A percentile compares a stretch with the other conserved stretches of the same genome.
Evolutionary conservation across 2,113 vertebrate species (phyloP).

Genomic region (Sebastes fasciatus): DNA sequence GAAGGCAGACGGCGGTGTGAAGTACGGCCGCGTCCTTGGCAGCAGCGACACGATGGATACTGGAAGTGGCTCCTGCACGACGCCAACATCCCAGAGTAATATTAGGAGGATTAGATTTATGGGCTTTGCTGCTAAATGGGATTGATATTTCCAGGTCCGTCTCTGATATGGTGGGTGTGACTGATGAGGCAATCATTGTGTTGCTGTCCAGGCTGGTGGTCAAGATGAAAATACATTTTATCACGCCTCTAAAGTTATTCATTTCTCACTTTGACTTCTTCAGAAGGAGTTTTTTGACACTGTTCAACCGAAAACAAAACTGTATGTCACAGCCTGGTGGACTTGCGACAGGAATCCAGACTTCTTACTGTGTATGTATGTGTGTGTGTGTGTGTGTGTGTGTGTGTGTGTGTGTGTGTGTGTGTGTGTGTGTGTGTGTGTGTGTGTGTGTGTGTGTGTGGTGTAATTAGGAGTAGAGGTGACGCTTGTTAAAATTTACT

Average conservation of each 20-base stretch:
- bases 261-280: neutral
- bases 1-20: conserved; percentile 48
- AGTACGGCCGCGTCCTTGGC: conserved; percentile 58
- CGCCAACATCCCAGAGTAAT: conserved; percentile 45
- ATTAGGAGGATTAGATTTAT: conserved; percentile 53
- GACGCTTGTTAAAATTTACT: conserved; percentile 59
- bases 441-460: conserved; percentile 19
- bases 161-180: conserved; percentile 26
- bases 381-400: neutral
- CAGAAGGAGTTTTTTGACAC: no score
- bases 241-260: neutral
- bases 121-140: conserved; percentile 51
- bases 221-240: neutral
- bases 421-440: neutral
- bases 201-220: conserved; percentile 34
- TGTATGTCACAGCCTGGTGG: neutral
- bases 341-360: neutral
- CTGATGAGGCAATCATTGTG: conserved; percentile 44
- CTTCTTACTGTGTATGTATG: neutral
- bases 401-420: conserved; percentile 32
- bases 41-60: conserved; percentile 44
- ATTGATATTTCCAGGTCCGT: conserved; percentile 32
- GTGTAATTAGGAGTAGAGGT: conserved; percentile 45
- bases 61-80: conserved; percentile 38
- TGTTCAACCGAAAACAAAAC: neutral